Percentiles rank a stretch among this genome's conserved stretches.
Evolutionary conservation across 2,797 vertebrate genomes (phyloP).

Genomic region (Argya squamiceps): DNA sequence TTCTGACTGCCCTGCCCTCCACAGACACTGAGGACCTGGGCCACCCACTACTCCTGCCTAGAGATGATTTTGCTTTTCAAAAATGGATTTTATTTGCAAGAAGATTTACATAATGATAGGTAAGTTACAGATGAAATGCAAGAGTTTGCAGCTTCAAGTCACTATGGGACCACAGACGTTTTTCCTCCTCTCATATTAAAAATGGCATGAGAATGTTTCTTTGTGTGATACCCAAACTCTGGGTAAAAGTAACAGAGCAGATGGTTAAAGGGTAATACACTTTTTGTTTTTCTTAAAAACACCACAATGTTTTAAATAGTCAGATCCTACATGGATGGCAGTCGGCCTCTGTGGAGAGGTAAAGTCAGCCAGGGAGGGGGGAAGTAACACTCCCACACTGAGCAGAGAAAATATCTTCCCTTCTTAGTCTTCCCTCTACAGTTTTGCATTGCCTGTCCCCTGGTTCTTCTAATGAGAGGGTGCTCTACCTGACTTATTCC

Average conservation of each 20-base stretch:
- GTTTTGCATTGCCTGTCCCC: neutral
- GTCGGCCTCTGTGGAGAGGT: neutral
- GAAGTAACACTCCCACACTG: neutral
- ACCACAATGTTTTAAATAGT: neutral
- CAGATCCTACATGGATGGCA: neutral
- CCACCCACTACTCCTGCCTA: neutral
- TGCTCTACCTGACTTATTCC: neutral
- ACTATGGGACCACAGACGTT: neutral
- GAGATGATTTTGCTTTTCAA: neutral
- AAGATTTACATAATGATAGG: neutral
- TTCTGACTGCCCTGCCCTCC: neutral
- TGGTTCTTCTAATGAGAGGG: neutral
- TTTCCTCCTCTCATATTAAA: neutral
- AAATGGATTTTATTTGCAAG: neutral
- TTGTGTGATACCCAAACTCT: neutral
- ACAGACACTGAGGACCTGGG: rapidly evolving
- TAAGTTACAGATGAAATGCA: neutral
- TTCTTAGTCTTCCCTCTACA: neutral
- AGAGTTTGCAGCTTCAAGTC: neutral
- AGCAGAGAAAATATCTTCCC: neutral
- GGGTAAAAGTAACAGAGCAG: neutral
- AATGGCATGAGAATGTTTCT: neutral
- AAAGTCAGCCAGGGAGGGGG: neutral
- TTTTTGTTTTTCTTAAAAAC: neutral
- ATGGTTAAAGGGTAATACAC: neutral